A percentile compares a stretch with the other conserved stretches of the same genome.
Evolutionary conservation across 2,113 vertebrate species (phyloP).

Genomic region (Otolemur garnettii): DNA sequence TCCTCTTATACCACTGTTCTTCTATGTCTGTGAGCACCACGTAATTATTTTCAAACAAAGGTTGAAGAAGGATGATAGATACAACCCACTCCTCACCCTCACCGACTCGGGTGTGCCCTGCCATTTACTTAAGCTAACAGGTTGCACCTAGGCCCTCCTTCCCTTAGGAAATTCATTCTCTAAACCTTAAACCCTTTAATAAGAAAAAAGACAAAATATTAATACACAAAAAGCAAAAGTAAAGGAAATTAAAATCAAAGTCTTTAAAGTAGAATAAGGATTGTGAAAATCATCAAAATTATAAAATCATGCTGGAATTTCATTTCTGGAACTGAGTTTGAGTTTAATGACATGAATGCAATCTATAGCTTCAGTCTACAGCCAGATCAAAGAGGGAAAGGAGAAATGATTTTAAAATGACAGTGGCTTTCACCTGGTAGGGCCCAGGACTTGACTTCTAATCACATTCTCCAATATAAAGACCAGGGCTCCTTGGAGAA

Average conservation of each 20-base stretch:
- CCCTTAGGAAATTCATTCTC: neutral
- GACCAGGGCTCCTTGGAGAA: neutral
- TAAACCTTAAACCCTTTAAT: slow-evolving; percentile 37
- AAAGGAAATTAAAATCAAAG: neutral
- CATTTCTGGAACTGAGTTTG: neutral
- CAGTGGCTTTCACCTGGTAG: neutral
- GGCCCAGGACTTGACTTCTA: neutral
- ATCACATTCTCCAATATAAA: neutral
- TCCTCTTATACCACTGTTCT: neutral
- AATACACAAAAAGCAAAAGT: neutral
- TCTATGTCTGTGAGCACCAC: slow-evolving; percentile 48
- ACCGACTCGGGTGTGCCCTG: neutral
- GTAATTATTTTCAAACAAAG: slow-evolving; percentile 54
- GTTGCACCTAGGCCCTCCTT: slow-evolving; percentile 32
- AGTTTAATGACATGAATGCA: neutral
- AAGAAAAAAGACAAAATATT: neutral
- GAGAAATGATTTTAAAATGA: slow-evolving; percentile 11
- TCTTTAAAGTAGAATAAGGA: slow-evolving; percentile 9
- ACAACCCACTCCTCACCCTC: slow-evolving; percentile 10
- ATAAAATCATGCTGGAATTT: slow-evolving; percentile 18
- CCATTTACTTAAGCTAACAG: slow-evolving; percentile 64
- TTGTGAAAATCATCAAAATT: slow-evolving; percentile 29
- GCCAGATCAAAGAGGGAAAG: neutral
- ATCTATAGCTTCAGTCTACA: neutral
- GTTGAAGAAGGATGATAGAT: slow-evolving; percentile 47